Evolutionary conservation across 2,888 invertebrate genomes (phyloP).

Genomic region (Ochropleura leucogaster): DNA sequence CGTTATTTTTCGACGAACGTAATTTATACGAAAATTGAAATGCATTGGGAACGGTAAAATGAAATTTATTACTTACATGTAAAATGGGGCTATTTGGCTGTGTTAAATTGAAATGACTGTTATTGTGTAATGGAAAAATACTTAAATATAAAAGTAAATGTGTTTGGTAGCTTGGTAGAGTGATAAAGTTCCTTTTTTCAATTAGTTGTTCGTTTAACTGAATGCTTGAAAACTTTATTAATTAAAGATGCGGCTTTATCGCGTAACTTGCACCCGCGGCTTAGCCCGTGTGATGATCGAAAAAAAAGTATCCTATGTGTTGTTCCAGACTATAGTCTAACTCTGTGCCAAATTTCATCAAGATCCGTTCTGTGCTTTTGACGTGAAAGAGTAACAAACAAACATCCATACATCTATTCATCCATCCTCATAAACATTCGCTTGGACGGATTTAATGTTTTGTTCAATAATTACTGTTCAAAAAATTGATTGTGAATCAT

Average conservation of each 20-base stretch:
- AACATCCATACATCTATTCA: not conserved
- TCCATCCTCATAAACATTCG: not conserved
- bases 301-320: not conserved
- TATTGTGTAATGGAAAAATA: not conserved
- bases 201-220: not conserved
- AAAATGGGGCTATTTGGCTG: constrained; percentile 28
- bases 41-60: constrained; percentile 53
- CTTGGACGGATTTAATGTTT: not conserved
- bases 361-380: too few species aligned
- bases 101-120: not conserved
- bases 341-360: too few species aligned
- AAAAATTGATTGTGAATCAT: not conserved
- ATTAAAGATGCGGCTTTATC: not conserved
- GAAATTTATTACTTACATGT: constrained; percentile 41
- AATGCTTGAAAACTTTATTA: not conserved
- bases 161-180: not conserved
- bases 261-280: too few species aligned
- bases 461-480: not conserved
- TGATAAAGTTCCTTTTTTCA: not conserved
- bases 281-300: not conserved
- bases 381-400: too few species aligned
- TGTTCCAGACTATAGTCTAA: not conserved
- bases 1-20: constrained; percentile 49
- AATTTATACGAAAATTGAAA: constrained; percentile 60
- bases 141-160: not conserved